Evolutionary conservation across 2,113 vertebrate genomes (phyloP), one percentile per base, ranked within the genome.

Genomic region (Siphamia tubifer): DNA sequence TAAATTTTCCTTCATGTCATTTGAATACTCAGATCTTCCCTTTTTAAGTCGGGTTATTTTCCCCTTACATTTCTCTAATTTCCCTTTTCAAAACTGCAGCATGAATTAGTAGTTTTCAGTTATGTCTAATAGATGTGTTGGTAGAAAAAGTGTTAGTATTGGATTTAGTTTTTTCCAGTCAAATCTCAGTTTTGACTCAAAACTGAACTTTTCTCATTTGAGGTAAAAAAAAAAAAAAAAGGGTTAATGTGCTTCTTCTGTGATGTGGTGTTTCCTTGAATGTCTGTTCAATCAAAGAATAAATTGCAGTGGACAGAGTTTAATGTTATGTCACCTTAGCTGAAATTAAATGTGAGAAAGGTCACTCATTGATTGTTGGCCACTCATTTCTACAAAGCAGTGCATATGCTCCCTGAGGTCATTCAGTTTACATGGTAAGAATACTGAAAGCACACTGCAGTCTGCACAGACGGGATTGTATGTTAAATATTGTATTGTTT

Each of bases 121-220:
- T 38, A 39, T 21, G 8, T 35, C 8, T 32, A 28, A 4, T 39
- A 3, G 7, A 7, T 20, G 23, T 57, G 39, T 31, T 20, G 42
- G 24, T 25, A 27, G 15, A 62, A 24, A 55, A 36, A 58, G 30
- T 34, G 13, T 54, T 54, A 8, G 3, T n/a, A 2, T 23, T 21
- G n/a, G 15, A 65, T 40, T 44, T 53, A 27, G 24, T 60, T 79
- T 61, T 61, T 82, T 78, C 51, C 54, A 51, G 23, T 58, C 36
- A 65, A 49, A 40, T 57, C 3, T 5, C 25, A 35, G 10, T 16
- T 9, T 10, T 74, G 55, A 81, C 60, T 52, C 7, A 32, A 49
- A 74, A 52, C 28, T 13, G 0, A 65, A 61, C 11, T 48, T 34
- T n/a, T 58, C 52, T 61, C 31, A 27, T 57, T 11, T 32, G 42